Conservation (phyloP, 2,888 invertebrate species). For the Arenicola marina region DNA sequence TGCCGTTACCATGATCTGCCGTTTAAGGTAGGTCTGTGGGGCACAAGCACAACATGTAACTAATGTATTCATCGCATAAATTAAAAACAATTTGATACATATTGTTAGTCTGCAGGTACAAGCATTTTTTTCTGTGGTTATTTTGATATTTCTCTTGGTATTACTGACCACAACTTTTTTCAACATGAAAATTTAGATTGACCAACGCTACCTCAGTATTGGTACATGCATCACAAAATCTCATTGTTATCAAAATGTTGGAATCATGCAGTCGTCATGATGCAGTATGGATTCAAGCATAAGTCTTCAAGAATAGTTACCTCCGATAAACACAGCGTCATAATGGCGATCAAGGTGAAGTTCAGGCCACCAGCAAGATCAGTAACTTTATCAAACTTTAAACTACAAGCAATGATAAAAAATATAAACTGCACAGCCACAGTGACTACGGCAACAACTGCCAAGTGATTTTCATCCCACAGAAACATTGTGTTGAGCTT, state of each 20-base stretch:
- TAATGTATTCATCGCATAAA: background rate
- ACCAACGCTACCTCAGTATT: too few species aligned
- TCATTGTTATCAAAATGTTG: background rate
- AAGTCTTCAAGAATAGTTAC: constrained; percentile 34
- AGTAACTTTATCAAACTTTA: constrained; percentile 87
- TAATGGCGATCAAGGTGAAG: constrained; percentile 84
- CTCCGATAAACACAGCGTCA: constrained; percentile 86
- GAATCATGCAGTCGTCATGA: too few species aligned
- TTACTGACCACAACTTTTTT: background rate
- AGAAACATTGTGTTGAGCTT: too few species aligned
- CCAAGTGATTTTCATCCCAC: constrained; percentile 49
- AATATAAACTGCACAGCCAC: constrained; percentile 74
- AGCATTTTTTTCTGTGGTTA: too few species aligned
- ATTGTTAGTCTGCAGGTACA: background rate
- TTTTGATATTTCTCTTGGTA: background rate
- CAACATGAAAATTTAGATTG: too few species aligned
- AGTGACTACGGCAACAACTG: constrained; percentile 50
- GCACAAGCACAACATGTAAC: background rate
- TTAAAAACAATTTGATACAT: background rate
- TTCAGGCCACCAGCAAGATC: constrained; percentile 93
- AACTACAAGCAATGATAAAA: constrained; percentile 76
- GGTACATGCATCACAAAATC: too few species aligned
- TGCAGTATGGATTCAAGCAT: background rate
- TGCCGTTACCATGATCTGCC: constrained; percentile 88
- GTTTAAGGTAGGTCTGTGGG: constrained; percentile 74